Evolutionary conservation across 1,140 invertebrate species (phyloP).

Genomic region (Zaprionus nigranus): DNA sequence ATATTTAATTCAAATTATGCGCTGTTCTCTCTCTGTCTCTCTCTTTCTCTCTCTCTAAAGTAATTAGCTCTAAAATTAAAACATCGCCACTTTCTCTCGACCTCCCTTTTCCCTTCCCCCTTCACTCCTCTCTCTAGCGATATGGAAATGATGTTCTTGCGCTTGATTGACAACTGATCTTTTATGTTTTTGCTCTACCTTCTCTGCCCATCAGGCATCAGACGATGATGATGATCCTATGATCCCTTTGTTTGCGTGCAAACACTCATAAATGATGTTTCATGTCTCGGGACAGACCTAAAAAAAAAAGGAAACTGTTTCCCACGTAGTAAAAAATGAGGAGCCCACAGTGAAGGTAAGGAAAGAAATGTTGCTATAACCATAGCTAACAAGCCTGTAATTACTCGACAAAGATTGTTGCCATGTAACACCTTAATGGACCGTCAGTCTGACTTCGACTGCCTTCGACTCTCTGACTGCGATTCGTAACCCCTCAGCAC

Average conservation of each 20-base stretch:
- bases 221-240: conserved; percentile 41
- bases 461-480: conserved; percentile 10
- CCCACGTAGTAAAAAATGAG: conserved; percentile 62
- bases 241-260: conserved; percentile 60
- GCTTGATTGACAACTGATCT: conserved; percentile 76
- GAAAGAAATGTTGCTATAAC: conserved; percentile 70
- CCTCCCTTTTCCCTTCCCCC: neutral
- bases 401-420: conserved; percentile 76
- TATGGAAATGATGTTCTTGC: conserved; percentile 65
- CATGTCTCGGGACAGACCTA: conserved; percentile 18
- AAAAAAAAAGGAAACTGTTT: conserved; percentile 58
- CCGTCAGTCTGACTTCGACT: conserved; percentile 27
- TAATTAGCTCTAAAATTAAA: conserved; percentile 62
- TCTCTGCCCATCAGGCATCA: neutral
- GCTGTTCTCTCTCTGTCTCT: neutral
- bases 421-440: conserved; percentile 77
- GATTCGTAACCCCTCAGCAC: conserved; percentile 27
- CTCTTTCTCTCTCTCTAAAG: conserved; percentile 5
- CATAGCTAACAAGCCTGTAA: conserved; percentile 81
- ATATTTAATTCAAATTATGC: conserved; percentile 70
- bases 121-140: neutral
- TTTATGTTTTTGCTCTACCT: conserved; percentile 28
- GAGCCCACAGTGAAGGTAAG: conserved; percentile 23
- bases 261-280: conserved; percentile 67
- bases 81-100: neutral